Evolutionary conservation across 2,113 vertebrate genomes (phyloP).

Genomic region (Halcyon malimbica): DNA sequence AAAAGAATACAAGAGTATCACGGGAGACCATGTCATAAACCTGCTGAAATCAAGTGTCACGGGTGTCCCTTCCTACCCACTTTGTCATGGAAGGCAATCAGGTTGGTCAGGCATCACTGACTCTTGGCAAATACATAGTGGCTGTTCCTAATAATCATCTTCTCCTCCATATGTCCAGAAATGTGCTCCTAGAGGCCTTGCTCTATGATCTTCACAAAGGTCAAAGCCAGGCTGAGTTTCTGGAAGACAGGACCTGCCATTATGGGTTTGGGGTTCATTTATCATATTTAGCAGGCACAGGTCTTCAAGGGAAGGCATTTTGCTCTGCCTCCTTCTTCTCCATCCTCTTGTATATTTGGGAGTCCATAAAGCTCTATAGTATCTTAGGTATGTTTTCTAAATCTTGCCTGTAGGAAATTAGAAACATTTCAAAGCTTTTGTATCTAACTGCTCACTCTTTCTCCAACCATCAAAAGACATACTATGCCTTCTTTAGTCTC

Average conservation of each 20-base stretch:
- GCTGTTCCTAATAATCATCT: not conserved
- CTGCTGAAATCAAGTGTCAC: not conserved
- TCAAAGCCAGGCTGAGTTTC: not conserved
- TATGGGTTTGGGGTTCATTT: not conserved
- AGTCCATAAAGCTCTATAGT: not conserved
- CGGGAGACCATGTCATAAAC: not conserved
- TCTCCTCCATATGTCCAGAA: not conserved
- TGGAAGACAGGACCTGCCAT: not conserved
- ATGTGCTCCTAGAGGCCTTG: not conserved
- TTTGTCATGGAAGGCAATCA: not conserved
- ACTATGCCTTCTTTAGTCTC: not conserved
- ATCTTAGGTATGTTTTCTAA: not conserved
- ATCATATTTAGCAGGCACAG: not conserved
- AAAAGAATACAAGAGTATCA: not conserved
- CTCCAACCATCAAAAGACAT: not conserved
- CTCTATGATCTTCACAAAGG: not conserved
- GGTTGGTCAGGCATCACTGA: not conserved
- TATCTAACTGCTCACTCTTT: not conserved
- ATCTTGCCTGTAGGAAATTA: not conserved
- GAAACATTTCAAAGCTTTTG: not conserved
- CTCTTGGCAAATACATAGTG: not conserved
- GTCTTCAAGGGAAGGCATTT: not conserved
- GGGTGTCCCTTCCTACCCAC: not conserved
- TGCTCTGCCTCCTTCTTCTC: not conserved
- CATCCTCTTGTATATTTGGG: not conserved